These are phyloP conservation scores for Cryptocephalus moraei DNA, from an alignment of 2,888 invertebrate genomes.

Conservation along the genomic window DNA sequence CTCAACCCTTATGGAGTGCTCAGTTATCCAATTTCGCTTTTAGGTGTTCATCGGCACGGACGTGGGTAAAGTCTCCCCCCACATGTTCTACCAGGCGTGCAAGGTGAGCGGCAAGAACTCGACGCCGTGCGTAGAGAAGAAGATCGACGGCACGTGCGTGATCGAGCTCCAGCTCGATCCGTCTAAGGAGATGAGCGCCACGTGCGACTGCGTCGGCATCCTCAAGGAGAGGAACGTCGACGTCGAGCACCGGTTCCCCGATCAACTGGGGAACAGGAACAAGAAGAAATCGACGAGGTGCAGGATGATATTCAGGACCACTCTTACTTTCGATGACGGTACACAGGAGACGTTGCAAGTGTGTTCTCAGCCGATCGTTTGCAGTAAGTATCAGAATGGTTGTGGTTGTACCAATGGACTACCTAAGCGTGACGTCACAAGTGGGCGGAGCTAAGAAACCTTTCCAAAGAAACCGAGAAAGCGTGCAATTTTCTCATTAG, in stretches of 20 bases:
- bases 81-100: slow-evolving; percentile 97
- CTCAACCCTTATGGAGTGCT: too few relatives aligned
- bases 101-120: slow-evolving; percentile 94
- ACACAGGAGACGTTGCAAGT: slow-evolving; percentile 75
- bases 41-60: slow-evolving; percentile 87
- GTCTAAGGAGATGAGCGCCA: slow-evolving; percentile 80
- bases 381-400: slow-evolving; percentile 57
- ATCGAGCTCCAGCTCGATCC: slow-evolving; percentile 89
- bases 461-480: too few relatives aligned
- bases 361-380: slow-evolving; percentile 83
- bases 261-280: slow-evolving; percentile 64
- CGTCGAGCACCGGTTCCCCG: slow-evolving; percentile 84
- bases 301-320: slow-evolving; percentile 87
- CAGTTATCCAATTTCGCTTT: slow-evolving; percentile 3
- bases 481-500: too few relatives aligned
- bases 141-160: slow-evolving; percentile 88
- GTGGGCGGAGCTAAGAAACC: too few relatives aligned
- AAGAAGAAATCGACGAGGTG: slow-evolving; percentile 93
- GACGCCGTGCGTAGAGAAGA: slow-evolving; percentile 80
- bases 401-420: too few relatives aligned
- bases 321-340: slow-evolving; percentile 68
- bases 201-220: slow-evolving; percentile 96
- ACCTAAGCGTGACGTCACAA: too few relatives aligned
- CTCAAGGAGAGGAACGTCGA: slow-evolving; percentile 93
- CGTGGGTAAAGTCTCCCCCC: slow-evolving; percentile 80